Evolutionary conservation across 2,888 invertebrate genomes (phyloP), one percentile per base, ranked within the genome.

Genomic region (Eudasyphora cyanicolor): DNA sequence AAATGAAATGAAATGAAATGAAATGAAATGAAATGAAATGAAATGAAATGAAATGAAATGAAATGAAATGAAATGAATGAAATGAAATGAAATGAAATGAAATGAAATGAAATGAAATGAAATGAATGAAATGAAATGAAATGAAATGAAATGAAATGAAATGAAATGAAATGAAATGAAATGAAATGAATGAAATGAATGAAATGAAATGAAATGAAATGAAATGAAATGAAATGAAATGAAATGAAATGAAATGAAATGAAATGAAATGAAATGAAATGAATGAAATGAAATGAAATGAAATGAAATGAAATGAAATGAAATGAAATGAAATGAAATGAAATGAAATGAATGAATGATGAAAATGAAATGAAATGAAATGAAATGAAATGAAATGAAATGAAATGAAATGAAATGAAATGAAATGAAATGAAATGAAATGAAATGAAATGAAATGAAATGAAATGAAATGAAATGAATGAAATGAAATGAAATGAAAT

Each of bases 401-500:
- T n/a, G 17, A 49, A 49, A n/a, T n/a, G 17, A 49, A 49, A 49
- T 49, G 17, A 49, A 49, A 49, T n/a, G 12, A 49, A 49, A 49
- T 49, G 12, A 49, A 49, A 49, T 49, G 12, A 17, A n/a, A 49
- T 49, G 49, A 49, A 49, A 49, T 49, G 49, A 49, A 49, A 49
- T 49, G 49, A 49, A 49, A 49, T 49, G 49, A 49, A 49, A 49
- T 49, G 49, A 49, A 49, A 49, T 49, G 49, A 49, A 49, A 49
- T 49, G 49, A 49, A 49, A 49, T 49, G 49, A 49, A 49, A 49
- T 49, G 49, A 49, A 49, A 49, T 49, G 49, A 49, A 49, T n/a
- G n/a, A n/a, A n/a, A n/a, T n/a, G n/a, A n/a, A n/a, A n/a, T n/a
- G n/a, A n/a, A n/a, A n/a, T n/a, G n/a, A n/a, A n/a, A n/a, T n/a